A percentile compares a stretch with the other conserved stretches of the same genome.
Conservation (phyloP, 2,797 vertebrate species). For the Pseudochirops corinnae region DNA sequence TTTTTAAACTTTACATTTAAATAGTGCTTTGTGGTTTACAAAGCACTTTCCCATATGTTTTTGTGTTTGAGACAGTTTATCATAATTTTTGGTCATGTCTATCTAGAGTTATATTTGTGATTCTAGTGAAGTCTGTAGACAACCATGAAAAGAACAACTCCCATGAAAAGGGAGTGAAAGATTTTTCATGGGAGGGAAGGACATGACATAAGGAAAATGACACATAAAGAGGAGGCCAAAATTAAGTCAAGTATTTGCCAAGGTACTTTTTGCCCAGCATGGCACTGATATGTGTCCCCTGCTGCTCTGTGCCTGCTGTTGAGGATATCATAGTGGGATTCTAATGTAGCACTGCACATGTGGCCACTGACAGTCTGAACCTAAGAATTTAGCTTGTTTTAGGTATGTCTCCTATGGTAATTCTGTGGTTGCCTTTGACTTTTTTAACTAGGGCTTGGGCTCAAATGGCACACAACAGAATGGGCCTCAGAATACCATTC, state of each 20-base stretch:
- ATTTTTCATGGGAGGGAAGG: not conserved
- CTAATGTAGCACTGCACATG: not conserved
- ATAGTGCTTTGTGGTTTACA: not conserved
- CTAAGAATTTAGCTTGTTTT: constrained; percentile 20
- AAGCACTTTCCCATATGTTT: not conserved
- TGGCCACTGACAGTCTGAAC: not conserved
- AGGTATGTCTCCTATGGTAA: constrained; percentile 30
- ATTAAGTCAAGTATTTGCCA: not conserved
- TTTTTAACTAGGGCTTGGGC: constrained; percentile 27
- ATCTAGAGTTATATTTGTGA: not conserved
- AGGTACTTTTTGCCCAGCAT: not conserved
- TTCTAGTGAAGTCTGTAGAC: not conserved
- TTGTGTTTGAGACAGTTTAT: not conserved
- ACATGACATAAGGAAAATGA: not conserved
- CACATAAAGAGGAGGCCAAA: not conserved
- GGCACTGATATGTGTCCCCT: not conserved
- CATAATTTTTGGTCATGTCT: not conserved
- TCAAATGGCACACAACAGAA: not conserved
- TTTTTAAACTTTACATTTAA: not conserved
- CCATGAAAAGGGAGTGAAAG: too few relatives aligned
- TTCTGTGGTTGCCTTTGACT: constrained; percentile 7
- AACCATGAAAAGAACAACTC: not conserved
- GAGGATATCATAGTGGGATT: not conserved
- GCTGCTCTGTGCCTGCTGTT: not conserved
- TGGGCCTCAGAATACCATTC: not conserved